Evolutionary conservation across 2,888 invertebrate genomes (phyloP), one percentile per base, ranked within the genome.

Genomic region (Crossocerus cetratus): DNA sequence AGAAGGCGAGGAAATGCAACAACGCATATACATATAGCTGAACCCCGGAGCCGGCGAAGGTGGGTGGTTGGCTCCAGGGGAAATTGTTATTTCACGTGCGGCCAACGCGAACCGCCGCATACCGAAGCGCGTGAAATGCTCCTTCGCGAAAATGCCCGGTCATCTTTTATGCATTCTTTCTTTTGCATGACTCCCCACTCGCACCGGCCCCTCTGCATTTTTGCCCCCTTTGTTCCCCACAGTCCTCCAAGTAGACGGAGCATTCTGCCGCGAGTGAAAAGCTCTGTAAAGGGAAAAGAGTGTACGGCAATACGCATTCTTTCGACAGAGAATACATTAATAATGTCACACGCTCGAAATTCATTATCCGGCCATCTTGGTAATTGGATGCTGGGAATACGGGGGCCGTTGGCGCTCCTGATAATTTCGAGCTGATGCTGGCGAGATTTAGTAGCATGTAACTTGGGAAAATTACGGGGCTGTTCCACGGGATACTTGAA

Each of bases 51-150:
- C 23, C 23, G 3, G 4, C 23, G 23, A 32, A 32, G 23, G 23
- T 32, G 23, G 23, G 23, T 32, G 32, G 32, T 32, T 49, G 65
- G 59, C 58, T 45, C 56, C 61, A 49, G 32, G 59, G 65, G 71
- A 81, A 86, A 86, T 86, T 81, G 82, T 86, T 85, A 84, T 85
- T 86, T 82, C 78, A 77, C 78, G 74, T 75, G 70, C 77, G 72
- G 74, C 56, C 64, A 60, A 70, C 45, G 72, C 56, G 64, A 60
- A 72, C 45, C 45, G 68, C 62, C 77, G 75, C 73, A 77, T 83
- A 83, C 76, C 78, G 67, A 79, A 77, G 69, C 69, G 72, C 72
- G 83, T 69, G 80, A 82, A 82, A 84, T 81, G 77, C 76, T 74
- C 74, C 80, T 83, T 82, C 74, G 77, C 67, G 79, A 80, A 84